Conservation (phyloP, 2,888 invertebrate genomes). For the Sipha maydis region DNA sequence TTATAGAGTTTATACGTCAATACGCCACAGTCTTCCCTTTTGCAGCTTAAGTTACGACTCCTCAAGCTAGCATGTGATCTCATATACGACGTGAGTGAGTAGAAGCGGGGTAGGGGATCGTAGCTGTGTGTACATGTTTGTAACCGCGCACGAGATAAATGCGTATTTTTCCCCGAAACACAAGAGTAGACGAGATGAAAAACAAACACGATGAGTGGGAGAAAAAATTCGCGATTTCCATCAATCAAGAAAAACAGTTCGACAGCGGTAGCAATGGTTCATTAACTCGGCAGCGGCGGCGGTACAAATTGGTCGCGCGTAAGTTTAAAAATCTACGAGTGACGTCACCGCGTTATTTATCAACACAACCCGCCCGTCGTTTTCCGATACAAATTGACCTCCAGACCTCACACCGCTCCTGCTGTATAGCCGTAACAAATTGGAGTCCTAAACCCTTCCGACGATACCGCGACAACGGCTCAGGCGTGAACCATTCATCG, state of each 20-base stretch:
- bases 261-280: constrained; percentile 39
- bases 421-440: constrained; percentile 3
- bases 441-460: constrained; percentile 15
- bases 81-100: background rate
- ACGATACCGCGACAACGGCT: background rate
- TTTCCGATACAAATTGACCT: constrained; percentile 45
- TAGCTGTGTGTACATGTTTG: background rate
- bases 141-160: constrained; percentile 8
- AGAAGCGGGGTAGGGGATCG: background rate
- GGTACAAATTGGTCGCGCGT: constrained; percentile 35
- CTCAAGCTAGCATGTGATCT: background rate
- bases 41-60: background rate
- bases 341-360: constrained; percentile 55
- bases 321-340: constrained; percentile 53
- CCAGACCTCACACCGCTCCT: background rate
- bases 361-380: constrained; percentile 12
- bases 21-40: background rate
- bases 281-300: constrained; percentile 22
- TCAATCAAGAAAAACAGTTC: constrained; percentile 50
- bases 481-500: background rate
- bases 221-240: constrained; percentile 37
- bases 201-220: background rate
- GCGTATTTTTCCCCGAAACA: background rate
- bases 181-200: background rate
- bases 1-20: background rate